A percentile compares a stretch with the other conserved stretches of the same genome.
Conservation (phyloP, 2,888 invertebrate genomes). For the Anorthoa munda region DNA sequence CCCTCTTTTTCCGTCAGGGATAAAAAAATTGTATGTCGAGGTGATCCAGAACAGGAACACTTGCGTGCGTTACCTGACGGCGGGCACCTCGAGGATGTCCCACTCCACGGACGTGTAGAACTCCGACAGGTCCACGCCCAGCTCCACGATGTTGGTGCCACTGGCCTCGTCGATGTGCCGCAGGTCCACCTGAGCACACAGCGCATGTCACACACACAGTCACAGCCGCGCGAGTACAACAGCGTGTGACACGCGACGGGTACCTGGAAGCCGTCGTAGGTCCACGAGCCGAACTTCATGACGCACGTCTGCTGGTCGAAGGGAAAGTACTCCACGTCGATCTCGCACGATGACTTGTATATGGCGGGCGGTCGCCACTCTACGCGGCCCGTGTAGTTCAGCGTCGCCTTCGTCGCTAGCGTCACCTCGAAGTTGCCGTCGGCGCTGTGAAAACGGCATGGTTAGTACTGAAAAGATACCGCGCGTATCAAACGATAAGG, state of each 20-base stretch:
- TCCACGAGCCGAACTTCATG: conserved; percentile 98
- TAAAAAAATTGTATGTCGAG: not conserved
- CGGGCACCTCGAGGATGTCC: conserved; percentile 99
- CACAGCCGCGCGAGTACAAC: not conserved
- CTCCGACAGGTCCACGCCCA: conserved; percentile 98
- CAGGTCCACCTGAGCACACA: conserved; percentile 94
- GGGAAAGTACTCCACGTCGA: conserved; percentile 98
- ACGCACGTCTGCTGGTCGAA: conserved; percentile 98
- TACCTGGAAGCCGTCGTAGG: conserved; percentile 98
- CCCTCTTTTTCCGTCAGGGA: too few relatives aligned
- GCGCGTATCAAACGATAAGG: not conserved
- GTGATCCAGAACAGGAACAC: not conserved
- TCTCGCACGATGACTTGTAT: conserved; percentile 98
- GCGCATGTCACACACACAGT: not conserved
- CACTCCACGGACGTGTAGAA: conserved; percentile 99
- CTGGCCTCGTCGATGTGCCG: conserved; percentile 97
- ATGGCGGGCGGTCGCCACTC: conserved; percentile 99
- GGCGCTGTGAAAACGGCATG: conserved; percentile 91
- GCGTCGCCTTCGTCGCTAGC: conserved; percentile 96
- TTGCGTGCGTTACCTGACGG: conserved; percentile 92
- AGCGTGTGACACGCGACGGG: not conserved
- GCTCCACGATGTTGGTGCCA: conserved; percentile 97
- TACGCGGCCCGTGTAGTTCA: conserved; percentile 96
- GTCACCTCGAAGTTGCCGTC: conserved; percentile 98
- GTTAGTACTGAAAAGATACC: conserved; percentile 5